Conservation (phyloP, 1,140 invertebrate genomes). For the Sarcophaga bullata region DNA sequence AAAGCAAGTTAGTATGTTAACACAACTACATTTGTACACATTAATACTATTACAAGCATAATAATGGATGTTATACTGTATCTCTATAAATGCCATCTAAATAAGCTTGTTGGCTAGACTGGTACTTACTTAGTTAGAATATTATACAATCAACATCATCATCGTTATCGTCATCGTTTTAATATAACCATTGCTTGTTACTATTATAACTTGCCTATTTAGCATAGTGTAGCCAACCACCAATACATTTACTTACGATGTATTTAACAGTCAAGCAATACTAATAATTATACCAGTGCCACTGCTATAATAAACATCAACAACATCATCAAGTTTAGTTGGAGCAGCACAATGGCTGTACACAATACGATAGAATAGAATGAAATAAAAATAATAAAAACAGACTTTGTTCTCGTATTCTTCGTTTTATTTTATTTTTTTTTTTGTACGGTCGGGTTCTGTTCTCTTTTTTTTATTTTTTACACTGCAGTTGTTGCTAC, state of each 20-base stretch:
- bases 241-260: background rate
- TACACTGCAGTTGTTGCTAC: background rate
- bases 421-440: no score
- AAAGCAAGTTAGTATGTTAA: background rate
- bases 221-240: background rate
- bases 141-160: background rate
- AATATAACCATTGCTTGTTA: background rate
- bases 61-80: no score
- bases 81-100: no score
- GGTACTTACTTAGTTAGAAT: background rate
- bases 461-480: no score
- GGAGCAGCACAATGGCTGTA: background rate
- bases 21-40: no score
- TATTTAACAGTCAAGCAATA: no score
- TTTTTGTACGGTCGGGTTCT: no score
- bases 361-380: background rate
- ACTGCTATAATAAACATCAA: background rate
- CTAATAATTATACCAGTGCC: background rate
- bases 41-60: no score
- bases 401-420: background rate
- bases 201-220: background rate
- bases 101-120: no score
- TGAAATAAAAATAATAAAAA: background rate
- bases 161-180: background rate
- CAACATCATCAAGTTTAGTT: background rate